phyloP scores from a whole-genome alignment of 2,797 vertebrate species.

The Taenioides sp. region DNA sequence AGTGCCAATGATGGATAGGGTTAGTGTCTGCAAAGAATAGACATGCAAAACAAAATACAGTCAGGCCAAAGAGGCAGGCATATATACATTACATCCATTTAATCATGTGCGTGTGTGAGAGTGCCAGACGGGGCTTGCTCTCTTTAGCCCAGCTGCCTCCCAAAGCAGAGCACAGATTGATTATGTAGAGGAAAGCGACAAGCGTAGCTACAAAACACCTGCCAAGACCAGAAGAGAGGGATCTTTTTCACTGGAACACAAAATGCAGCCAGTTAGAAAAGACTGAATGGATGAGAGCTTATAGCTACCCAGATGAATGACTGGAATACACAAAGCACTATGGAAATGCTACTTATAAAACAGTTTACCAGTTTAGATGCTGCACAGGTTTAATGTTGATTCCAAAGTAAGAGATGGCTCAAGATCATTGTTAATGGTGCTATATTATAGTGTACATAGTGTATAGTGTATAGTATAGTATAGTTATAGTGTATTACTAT shows the following conservation, averaged over 20 bases:
- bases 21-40: slow-evolving; percentile 75
- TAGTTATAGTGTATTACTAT: too few species aligned
- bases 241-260: slow-evolving; percentile 57
- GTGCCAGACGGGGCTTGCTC: slow-evolving; percentile 52
- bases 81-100: slow-evolving; percentile 82
- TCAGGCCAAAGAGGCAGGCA: slow-evolving; percentile 69
- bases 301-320: slow-evolving; percentile 46
- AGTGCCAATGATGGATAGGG: slow-evolving; percentile 69
- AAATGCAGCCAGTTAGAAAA: slow-evolving; percentile 44
- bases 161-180: slow-evolving; percentile 69
- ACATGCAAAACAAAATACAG: slow-evolving; percentile 75
- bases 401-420: neutral
- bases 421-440: neutral
- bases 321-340: slow-evolving; percentile 33
- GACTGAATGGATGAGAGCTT: slow-evolving; percentile 52
- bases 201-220: slow-evolving; percentile 67
- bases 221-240: slow-evolving; percentile 54
- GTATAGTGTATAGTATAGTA: too few species aligned
- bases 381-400: neutral
- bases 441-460: too few species aligned
- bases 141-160: slow-evolving; percentile 54
- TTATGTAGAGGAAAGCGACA: slow-evolving; percentile 59
- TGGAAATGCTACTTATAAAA: slow-evolving; percentile 30
- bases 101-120: slow-evolving; percentile 73
- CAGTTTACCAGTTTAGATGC: slow-evolving; percentile 19